A percentile compares a stretch with the other conserved stretches of the same genome.
Evolutionary conservation across 2,888 invertebrate genomes (phyloP).

Genomic region (Caenorhabditis sulstoni): DNA sequence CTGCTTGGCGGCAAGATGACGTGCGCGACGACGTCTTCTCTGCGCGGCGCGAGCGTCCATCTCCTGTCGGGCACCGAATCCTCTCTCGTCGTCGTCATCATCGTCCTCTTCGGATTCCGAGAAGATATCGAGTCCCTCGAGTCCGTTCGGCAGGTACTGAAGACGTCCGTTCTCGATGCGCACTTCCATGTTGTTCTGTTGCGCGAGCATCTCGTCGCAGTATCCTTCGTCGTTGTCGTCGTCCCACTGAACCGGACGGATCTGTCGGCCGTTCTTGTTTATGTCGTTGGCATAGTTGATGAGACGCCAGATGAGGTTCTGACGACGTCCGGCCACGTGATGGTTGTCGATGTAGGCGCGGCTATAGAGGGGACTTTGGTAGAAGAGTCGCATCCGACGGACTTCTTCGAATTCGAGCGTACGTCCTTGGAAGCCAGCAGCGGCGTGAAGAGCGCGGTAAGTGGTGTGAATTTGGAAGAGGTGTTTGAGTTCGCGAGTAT

Average conservation of each 20-base stretch:
- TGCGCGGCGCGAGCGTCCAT: conserved; percentile 3
- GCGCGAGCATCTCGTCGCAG: conserved; percentile 8
- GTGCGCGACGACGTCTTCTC: conserved; percentile 18
- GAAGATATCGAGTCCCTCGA: not conserved
- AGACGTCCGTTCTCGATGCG: conserved; percentile 1
- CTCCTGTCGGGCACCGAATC: conserved; percentile 2
- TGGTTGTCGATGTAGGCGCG: conserved; percentile 1
- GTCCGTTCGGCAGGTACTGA: not conserved
- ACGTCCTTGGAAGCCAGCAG: not conserved
- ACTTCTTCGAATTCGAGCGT: too few relatives aligned
- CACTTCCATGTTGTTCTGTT: not conserved
- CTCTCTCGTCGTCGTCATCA: conserved; percentile 4
- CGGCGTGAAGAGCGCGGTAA: not conserved
- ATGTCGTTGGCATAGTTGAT: conserved; percentile 5
- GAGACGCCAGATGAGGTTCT: conserved; percentile 11
- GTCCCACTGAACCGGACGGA: conserved; percentile 7
- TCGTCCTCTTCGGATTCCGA: conserved; percentile 5
- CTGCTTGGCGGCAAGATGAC: conserved; percentile 25
- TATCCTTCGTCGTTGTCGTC: conserved; percentile 22
- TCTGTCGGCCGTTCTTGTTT: not conserved
- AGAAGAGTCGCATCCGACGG: not conserved
- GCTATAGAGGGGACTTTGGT: conserved; percentile 17
- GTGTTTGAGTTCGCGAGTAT: not conserved
- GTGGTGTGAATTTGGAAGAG: not conserved
- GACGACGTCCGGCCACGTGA: not conserved